A percentile compares a stretch with the other conserved stretches of the same genome.
Conservation (phyloP, 2,888 invertebrate genomes). For the Unio pictorum region DNA sequence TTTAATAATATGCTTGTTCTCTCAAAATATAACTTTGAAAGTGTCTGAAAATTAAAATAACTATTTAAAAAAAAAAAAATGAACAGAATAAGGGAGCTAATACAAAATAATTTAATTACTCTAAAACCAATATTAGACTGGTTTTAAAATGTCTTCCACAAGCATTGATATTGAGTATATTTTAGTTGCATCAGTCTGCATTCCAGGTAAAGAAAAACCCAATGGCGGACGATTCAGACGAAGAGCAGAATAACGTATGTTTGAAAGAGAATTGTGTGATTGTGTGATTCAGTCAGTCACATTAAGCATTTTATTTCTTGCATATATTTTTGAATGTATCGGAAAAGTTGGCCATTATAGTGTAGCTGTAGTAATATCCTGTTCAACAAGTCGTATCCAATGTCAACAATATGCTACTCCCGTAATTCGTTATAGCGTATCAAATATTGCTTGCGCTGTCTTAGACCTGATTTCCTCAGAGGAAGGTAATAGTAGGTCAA, state of each 20-base stretch:
- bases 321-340: slow-evolving; percentile 4
- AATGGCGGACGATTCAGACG: slow-evolving; percentile 51
- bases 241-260: slow-evolving; percentile 42
- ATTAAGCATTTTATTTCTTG: background rate
- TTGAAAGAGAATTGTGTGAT: slow-evolving; percentile 3
- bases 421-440: background rate
- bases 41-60: no score
- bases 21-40: no score
- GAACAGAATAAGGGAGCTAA: no score
- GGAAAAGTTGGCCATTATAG: background rate
- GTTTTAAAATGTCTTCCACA: no score
- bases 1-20: no score
- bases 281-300: background rate
- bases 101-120: no score
- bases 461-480: background rate
- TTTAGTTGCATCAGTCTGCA: no score
- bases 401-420: slow-evolving; percentile 22
- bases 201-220: slow-evolving; percentile 3
- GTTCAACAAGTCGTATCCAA: slow-evolving; percentile 16
- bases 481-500: no score
- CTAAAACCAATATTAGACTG: no score
- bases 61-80: no score
- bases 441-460: background rate
- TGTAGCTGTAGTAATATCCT: background rate
- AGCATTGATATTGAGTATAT: no score